Percentiles rank a stretch among this genome's conserved stretches.
phyloP scores from a whole-genome alignment of 2,797 vertebrate genomes.

The Liasis olivaceus region DNA sequence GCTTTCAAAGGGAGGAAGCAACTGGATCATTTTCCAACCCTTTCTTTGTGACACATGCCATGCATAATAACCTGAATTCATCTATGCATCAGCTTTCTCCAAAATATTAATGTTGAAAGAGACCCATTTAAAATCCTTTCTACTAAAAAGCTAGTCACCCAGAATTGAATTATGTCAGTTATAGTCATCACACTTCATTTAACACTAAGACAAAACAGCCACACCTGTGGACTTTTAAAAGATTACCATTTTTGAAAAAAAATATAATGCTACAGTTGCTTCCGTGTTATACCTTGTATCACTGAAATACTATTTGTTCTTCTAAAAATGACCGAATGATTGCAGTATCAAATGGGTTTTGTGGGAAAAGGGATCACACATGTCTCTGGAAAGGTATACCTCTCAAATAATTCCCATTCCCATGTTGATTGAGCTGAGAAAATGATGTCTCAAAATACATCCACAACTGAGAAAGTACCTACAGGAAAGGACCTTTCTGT shows the following conservation, averaged over 20 bases:
- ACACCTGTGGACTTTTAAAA: neutral
- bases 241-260: neutral
- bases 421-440: neutral
- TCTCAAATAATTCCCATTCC: neutral
- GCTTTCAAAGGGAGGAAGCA: slow-evolving; percentile 15
- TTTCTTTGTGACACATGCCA: neutral
- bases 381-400: neutral
- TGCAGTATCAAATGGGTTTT: neutral
- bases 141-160: slow-evolving; percentile 4
- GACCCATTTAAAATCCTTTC: neutral
- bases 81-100: neutral
- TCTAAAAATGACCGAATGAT: neutral
- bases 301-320: neutral
- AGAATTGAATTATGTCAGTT: slow-evolving; percentile 6
- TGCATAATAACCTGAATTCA: neutral
- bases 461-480: neutral
- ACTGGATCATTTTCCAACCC: slow-evolving; percentile 27
- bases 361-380: neutral
- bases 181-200: neutral
- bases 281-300: neutral
- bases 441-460: neutral
- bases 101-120: slow-evolving; percentile 28
- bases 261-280: neutral
- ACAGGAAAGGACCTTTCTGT: neutral
- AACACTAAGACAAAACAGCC: neutral